These are phyloP conservation scores for Ramphastos sulfuratus DNA, from an alignment of 2,113 vertebrate species.

Conservation along the genomic window DNA sequence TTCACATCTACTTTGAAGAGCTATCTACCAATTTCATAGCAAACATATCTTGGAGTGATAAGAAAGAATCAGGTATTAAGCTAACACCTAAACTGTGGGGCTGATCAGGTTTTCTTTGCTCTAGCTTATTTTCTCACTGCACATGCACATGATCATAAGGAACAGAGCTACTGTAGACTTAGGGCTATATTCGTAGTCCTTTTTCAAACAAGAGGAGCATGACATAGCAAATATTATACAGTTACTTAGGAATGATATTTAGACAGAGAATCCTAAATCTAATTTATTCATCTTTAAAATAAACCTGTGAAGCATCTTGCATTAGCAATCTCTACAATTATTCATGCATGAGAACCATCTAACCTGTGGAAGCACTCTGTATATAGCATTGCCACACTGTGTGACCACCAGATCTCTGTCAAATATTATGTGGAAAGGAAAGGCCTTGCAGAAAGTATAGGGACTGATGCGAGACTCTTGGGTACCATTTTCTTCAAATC, in stretches of 20 bases:
- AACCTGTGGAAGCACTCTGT: conserved; percentile 96
- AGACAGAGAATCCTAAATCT: background rate
- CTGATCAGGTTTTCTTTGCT: background rate
- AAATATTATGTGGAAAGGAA: conserved; percentile 99
- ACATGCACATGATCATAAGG: background rate
- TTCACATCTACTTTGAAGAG: background rate
- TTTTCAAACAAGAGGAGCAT: background rate
- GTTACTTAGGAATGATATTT: background rate
- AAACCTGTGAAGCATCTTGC: background rate
- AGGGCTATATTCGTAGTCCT: background rate
- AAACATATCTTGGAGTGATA: background rate
- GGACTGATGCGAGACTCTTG: conserved; percentile 98
- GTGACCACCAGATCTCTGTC: conserved; percentile 94
- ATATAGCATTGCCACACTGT: conserved; percentile 97
- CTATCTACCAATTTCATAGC: background rate
- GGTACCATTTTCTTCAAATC: conserved; percentile 95
- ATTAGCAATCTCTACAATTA: background rate
- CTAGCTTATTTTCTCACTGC: background rate
- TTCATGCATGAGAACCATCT: background rate
- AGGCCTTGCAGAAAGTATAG: conserved; percentile 98
- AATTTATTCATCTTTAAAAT: background rate
- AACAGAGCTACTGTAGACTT: background rate
- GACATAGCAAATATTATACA: background rate
- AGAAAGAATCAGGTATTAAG: background rate
- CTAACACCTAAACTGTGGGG: background rate